A percentile compares a stretch with the other conserved stretches of the same genome.
These are phyloP conservation scores for Scrobipalpa costella DNA, from an alignment of 2,888 invertebrate genomes.

Conservation along the genomic window DNA sequence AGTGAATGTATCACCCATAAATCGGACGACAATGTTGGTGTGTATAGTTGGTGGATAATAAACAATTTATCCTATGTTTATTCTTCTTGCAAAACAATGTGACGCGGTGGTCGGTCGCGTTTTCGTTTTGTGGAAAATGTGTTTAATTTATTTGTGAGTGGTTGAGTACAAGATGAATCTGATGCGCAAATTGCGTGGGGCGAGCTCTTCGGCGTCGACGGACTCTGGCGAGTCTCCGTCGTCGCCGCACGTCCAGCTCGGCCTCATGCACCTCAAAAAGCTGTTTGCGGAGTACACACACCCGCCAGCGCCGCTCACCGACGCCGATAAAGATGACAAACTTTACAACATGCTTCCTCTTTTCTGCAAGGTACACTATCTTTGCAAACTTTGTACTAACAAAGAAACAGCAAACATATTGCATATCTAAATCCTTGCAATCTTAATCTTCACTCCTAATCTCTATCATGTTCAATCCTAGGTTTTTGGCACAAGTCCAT, in stretches of 20 bases:
- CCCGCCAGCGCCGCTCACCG: slow-evolving; percentile 89
- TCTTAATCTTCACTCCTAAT: background rate
- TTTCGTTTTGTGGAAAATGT: slow-evolving; percentile 8
- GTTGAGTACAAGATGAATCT: slow-evolving; percentile 87
- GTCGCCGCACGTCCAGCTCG: slow-evolving; percentile 92
- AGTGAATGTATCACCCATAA: background rate
- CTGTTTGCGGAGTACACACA: slow-evolving; percentile 97
- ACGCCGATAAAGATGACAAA: slow-evolving; percentile 93
- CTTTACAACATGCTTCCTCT: slow-evolving; percentile 98
- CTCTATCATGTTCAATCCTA: slow-evolving; percentile 53
- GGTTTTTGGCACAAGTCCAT: slow-evolving; percentile 96
- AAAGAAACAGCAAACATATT: background rate
- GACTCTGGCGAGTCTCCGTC: slow-evolving; percentile 83
- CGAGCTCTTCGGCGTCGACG: slow-evolving; percentile 68
- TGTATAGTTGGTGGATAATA: slow-evolving; percentile 21
- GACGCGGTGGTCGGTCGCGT: slow-evolving; percentile 5
- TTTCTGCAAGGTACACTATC: slow-evolving; percentile 92
- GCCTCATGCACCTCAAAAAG: slow-evolving; percentile 97
- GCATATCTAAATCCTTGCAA: background rate
- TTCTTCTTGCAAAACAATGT: slow-evolving; percentile 24
- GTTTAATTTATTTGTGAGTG: slow-evolving; percentile 11
- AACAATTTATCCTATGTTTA: slow-evolving; percentile 23
- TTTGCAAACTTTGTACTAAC: background rate
- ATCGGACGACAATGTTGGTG: background rate
- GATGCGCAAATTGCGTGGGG: slow-evolving; percentile 92